Evolutionary conservation across 2,888 invertebrate genomes (phyloP), one percentile per base, ranked within the genome.

Genomic region (Neoascia interrupta): DNA sequence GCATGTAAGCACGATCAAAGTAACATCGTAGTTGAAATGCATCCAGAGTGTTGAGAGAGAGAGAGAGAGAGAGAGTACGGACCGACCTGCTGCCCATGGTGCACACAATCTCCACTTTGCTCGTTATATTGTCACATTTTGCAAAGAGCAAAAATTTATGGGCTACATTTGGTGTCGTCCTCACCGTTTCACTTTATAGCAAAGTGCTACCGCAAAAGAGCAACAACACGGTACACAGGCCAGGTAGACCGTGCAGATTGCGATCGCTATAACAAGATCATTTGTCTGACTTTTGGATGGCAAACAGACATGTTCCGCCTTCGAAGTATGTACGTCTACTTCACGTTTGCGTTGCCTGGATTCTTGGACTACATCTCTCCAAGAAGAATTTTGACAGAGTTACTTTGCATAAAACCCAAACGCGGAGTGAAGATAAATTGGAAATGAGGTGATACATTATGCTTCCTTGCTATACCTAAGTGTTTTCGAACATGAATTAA

Each of bases 121-220:
- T 66, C 76, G 66, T 79, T 79, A 72, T 79, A 64, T 72, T 72
- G 76, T 79, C 76, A 72, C 76, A 79, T 79, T 79, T 66, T 72
- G 60, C 31, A 58, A 31, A 76, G 70, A 31, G 60, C 60, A 49
- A 8, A 53, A 66, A 79, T 79, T 79, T 79, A 79, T 79, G 72
- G 54, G 76, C 72, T 79, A 72, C 76, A 60, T 60, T 79, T 72
- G 60, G 60, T 79, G 76, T 72, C 72, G 58, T 79, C 60, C 64
- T 60, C 60, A 41, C 60, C 66, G 76, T 60, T 64, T 79, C 72
- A 70, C 64, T 66, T 66, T n/a, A n/a, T n/a, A 66, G 54, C 51
- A 66, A 79, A 70, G 72, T 66, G 76, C 76, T 79, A 72, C 76
- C 72, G 72, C 64, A 36, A 66, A 49, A 60, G 56, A 60, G 72